A percentile compares a stretch with the other conserved stretches of the same genome.
These are phyloP conservation scores for Neolamprologus modestus DNA, from an alignment of 2,113 vertebrate species.

Conservation along the genomic window DNA sequence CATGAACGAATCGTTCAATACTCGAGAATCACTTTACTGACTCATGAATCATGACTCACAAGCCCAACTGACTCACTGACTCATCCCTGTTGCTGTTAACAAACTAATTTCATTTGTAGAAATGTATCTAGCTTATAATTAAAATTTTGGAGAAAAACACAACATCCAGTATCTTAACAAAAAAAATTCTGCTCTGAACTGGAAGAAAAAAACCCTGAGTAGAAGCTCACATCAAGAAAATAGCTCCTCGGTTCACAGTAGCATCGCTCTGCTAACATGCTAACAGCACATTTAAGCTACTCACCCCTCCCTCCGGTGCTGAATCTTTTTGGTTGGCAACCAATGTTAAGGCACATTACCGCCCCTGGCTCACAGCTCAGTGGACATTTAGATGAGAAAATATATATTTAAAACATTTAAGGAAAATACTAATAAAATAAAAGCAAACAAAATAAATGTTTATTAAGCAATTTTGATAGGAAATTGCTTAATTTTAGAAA, in stretches of 20 bases:
- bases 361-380: fast-evolving
- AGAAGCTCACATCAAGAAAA: neutral
- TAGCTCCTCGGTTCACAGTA: neutral
- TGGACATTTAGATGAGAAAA: neutral
- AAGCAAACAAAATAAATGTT: neutral
- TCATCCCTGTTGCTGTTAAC: neutral
- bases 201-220: neutral
- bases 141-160: neutral
- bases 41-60: neutral
- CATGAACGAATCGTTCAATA: neutral
- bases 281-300: neutral
- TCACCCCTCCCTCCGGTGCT: neutral
- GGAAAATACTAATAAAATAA: neutral
- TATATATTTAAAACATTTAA: neutral
- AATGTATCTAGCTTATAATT: neutral
- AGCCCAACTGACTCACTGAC: neutral
- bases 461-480: neutral
- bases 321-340: neutral
- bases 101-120: neutral
- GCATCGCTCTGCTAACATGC: neutral
- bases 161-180: too few relatives aligned
- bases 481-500: neutral
- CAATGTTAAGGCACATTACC: neutral
- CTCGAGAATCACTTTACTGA: neutral
- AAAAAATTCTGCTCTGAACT: too few relatives aligned